Evolutionary conservation across 2,113 vertebrate species (phyloP).

Genomic region (Chascanopsetta lugubris): DNA sequence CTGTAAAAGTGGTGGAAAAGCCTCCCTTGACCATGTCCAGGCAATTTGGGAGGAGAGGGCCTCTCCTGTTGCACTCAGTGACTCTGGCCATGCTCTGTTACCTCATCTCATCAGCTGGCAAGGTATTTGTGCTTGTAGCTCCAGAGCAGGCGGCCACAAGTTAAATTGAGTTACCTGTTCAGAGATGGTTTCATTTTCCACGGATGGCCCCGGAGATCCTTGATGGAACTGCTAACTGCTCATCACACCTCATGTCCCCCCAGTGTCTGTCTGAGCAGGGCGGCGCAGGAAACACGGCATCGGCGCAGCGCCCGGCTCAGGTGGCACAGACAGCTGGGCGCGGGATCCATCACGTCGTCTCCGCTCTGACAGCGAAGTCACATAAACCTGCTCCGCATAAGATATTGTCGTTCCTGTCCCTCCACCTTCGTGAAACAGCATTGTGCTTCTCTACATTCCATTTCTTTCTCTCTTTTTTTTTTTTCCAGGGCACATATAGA

Average conservation of each 20-base stretch:
- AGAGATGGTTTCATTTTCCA: slow-evolving; percentile 79
- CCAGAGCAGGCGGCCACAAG: slow-evolving; percentile 66
- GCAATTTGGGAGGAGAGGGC: slow-evolving; percentile 66
- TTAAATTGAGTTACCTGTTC: slow-evolving; percentile 82
- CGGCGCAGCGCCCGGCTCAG: slow-evolving; percentile 47
- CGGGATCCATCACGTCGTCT: slow-evolving; percentile 52
- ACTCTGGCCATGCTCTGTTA: slow-evolving; percentile 75
- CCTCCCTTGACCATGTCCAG: slow-evolving; percentile 71
- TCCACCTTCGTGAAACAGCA: background rate
- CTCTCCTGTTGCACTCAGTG: slow-evolving; percentile 68
- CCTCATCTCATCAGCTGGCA: slow-evolving; percentile 78
- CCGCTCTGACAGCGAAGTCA: slow-evolving; percentile 27
- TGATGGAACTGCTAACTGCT: slow-evolving; percentile 78
- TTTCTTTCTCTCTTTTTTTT: too few species aligned
- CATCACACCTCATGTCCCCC: slow-evolving; percentile 65
- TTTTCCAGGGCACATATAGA: background rate
- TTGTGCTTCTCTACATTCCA: background rate
- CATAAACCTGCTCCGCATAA: slow-evolving; percentile 24
- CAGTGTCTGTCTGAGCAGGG: slow-evolving; percentile 59
- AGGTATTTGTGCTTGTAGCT: slow-evolving; percentile 76
- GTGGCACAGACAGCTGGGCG: slow-evolving; percentile 48
- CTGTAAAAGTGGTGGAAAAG: slow-evolving; percentile 60
- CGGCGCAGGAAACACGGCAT: slow-evolving; percentile 20
- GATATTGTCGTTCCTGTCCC: slow-evolving; percentile 12
- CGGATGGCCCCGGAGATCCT: slow-evolving; percentile 71